Evolutionary conservation across 2,797 vertebrate genomes (phyloP).

Genomic region (Acrocephalus scirpaceus): DNA sequence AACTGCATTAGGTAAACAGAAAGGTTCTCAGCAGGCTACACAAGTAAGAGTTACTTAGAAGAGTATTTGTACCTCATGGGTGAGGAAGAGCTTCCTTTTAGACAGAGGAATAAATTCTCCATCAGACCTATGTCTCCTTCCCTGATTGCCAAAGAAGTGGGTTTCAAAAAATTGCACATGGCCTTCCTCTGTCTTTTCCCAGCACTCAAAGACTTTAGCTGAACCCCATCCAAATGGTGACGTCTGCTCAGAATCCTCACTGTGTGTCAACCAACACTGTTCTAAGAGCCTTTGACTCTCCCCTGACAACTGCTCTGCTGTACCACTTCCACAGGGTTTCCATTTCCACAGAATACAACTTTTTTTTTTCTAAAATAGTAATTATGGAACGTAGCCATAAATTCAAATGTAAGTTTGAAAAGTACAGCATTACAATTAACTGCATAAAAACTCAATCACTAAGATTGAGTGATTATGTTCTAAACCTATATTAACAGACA

Average conservation of each 20-base stretch:
- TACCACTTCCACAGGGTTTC: not conserved
- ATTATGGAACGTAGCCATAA: not conserved
- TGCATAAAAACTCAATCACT: not conserved
- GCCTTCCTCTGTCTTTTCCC: not conserved
- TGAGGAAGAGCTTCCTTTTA: not conserved
- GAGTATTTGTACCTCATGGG: not conserved
- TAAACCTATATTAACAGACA: not conserved
- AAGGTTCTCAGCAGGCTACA: not conserved
- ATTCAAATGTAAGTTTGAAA: not conserved
- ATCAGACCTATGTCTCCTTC: not conserved
- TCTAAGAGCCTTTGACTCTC: not conserved
- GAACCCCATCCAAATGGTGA: not conserved
- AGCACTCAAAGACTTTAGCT: not conserved
- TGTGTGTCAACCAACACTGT: not conserved
- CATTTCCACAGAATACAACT: not conserved
- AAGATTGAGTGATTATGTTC: no score
- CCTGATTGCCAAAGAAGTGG: fast-evolving
- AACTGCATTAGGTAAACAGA: not conserved
- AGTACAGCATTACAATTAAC: not conserved
- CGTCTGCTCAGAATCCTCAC: not conserved
- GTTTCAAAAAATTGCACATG: not conserved
- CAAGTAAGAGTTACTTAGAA: not conserved
- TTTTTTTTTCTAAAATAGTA: not conserved
- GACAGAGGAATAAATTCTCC: not conserved
- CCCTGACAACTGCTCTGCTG: not conserved